Base-by-base conservation (phyloP, 2,888 invertebrate species). In the Iselma pallidipennis region DNA sequence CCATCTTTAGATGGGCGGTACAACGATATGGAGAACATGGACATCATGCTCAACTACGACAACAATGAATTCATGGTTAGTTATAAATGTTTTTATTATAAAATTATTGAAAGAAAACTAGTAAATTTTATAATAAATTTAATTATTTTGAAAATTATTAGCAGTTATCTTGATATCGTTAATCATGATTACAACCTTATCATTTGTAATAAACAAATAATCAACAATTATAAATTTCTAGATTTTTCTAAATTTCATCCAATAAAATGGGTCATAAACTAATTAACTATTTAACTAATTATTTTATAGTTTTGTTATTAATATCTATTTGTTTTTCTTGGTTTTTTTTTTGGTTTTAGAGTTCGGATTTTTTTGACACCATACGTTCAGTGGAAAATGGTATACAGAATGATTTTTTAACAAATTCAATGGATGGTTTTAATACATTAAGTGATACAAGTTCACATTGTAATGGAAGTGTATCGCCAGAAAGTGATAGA, bases 281-380 rank as follows among this genome's bases (percentile, higher is more conserved):
- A 25, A 25, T 4, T 25, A 4, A 25, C 25, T 3, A 25, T 25
- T 25, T 4, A 25, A n/a, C n/a, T n/a, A n/a, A n/a, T n/a, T n/a
- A n/a, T n/a, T n/a, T n/a, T n/a, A n/a, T n/a, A n/a, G n/a, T n/a
- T n/a, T n/a, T n/a, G n/a, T n/a, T n/a, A n/a, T 28, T 28, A 48
- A 50, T 29, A 25, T 42, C 28, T 37, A 10, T 16, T 56, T 56
- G 37, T 29, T 57, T 56, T 49, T 52, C 51, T 21, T 53, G 28
- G 16, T 37, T 10, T 29, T 4, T 52, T 19, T 31, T 49, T 55
- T 61, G 63, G 58, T 72, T 72, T 71, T 78, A 64, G 79, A 85
- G 84, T 71, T 82, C 75, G 75, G 88, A 90, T 67, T 84, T 91
- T 73, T 86, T 91, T 75, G 89, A 90, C 73, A 85, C 86, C 3